These are phyloP conservation scores for Eptatretus burgeri DNA, from an alignment of 2,113 vertebrate genomes.

Conservation along the genomic window DNA sequence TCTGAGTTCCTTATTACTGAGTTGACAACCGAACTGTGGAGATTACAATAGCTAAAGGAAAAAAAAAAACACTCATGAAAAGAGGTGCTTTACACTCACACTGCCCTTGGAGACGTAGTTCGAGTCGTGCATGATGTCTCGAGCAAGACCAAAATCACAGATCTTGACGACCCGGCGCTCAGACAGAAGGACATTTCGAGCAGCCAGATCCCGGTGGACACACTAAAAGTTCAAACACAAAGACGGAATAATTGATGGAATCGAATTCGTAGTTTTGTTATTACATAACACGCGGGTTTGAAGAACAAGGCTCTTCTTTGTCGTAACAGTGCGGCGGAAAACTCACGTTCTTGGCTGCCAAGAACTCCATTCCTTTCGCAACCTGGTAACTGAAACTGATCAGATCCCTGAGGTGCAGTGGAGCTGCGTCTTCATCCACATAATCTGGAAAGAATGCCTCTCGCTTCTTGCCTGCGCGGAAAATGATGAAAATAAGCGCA, in stretches of 20 bases:
- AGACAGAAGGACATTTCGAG: constrained; percentile 85
- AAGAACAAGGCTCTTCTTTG: too few species aligned
- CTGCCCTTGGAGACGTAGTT: constrained; percentile 99
- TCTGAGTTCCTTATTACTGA: too few species aligned
- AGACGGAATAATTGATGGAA: too few species aligned
- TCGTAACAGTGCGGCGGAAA: neutral
- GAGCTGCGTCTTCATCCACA: neutral
- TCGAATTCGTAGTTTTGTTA: too few species aligned
- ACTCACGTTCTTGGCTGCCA: constrained; percentile 89
- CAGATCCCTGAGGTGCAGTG: constrained; percentile 37
- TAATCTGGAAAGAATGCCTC: constrained; percentile 3
- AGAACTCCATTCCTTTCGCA: constrained; percentile 80
- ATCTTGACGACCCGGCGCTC: constrained; percentile 97
- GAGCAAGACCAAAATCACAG: constrained; percentile 84
- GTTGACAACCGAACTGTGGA: too few species aligned
- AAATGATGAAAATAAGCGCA: too few species aligned
- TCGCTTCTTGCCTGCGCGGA: neutral
- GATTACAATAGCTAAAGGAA: too few species aligned
- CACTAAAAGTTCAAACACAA: constrained; percentile 22
- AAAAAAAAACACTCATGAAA: too few species aligned
- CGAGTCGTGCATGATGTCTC: constrained; percentile 97
- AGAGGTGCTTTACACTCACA: constrained; percentile 23
- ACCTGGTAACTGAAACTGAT: constrained; percentile 93
- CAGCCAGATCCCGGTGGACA: constrained; percentile 81
- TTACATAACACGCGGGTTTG: too few species aligned